Conservation (phyloP, 2,888 invertebrate species). For the Lasioglossum malachurum region DNA sequence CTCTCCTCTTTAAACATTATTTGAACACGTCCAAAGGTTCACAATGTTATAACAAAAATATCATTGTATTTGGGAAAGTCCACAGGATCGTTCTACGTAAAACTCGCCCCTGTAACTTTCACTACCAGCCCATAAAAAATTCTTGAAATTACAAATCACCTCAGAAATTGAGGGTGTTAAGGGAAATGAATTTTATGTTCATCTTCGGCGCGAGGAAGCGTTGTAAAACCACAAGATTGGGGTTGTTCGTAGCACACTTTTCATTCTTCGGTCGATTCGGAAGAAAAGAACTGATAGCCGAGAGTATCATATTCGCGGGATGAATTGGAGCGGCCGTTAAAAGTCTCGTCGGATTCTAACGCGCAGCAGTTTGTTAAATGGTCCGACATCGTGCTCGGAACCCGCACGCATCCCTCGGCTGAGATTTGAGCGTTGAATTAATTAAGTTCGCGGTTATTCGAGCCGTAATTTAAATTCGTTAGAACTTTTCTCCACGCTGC, state of each 20-base stretch:
- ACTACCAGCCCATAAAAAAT: background rate
- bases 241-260: too few species aligned
- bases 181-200: background rate
- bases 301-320: background rate
- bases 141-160: background rate
- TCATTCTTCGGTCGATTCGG: background rate
- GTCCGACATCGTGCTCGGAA: background rate
- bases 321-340: background rate
- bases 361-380: conserved; percentile 10
- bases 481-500: conserved; percentile 30
- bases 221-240: too few species aligned
- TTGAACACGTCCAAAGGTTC: background rate
- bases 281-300: background rate
- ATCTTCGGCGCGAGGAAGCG: too few species aligned
- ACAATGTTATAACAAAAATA: background rate
- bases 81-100: background rate
- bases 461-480: conserved; percentile 64
- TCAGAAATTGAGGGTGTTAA: background rate
- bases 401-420: background rate
- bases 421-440: conserved; percentile 50
- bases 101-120: background rate
- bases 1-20: background rate
- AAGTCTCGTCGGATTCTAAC: background rate
- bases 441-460: conserved; percentile 54
- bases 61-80: background rate